Evolutionary conservation across 1,140 invertebrate species (phyloP), one percentile per base, ranked within the genome.

Genomic region (Yoshiicerus persimilis): DNA sequence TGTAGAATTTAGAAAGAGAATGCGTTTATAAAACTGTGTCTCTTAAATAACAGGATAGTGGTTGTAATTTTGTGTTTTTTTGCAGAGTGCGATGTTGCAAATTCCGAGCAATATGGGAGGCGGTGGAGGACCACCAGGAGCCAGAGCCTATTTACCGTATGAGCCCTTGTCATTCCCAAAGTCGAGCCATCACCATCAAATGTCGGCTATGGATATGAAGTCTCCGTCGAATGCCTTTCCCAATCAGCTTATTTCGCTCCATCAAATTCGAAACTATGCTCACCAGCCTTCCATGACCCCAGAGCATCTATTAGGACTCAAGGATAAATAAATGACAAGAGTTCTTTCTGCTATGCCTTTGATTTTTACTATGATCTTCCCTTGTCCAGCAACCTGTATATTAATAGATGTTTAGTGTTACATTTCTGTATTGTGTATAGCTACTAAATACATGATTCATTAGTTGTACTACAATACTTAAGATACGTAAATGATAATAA

Each of bases 221-320:
- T 92, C 92, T n/a, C 92, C 93, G 88, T 93, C 93, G 64, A 92
- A 94, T 92, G 91, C 93, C 93, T 91, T 98, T 98, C 97, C 97
- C 80, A 98, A 98, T 92, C 97, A 98, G 92, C 94, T 99, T 91
- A 98, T 99, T 91, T 98, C 97, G 89, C 94, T 99, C 86, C 97
- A 99, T 93, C 97, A 99, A 93, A 99, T 99, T 91, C 95, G 98
- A 91, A 99, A 98, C 92, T 99, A 98, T 93, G 97, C 97, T 88
- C 97, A 98, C 92, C 97, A 98, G 92, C 97, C 97, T 8, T 95
- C 92, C 94, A 92, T 93, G 94, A 94, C 91, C 75, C 91, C 93
- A 88, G 94, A 94, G 90, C 93, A 94, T 89, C 92, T 94, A 62
- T 91, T 94, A 77, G 93, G 93, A 38, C 92, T 94, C 39, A 94